A percentile compares a stretch with the other conserved stretches of the same genome.
These are phyloP conservation scores for Ganaspis sp. DNA, from an alignment of 1,140 invertebrate species.

Conservation along the genomic window DNA sequence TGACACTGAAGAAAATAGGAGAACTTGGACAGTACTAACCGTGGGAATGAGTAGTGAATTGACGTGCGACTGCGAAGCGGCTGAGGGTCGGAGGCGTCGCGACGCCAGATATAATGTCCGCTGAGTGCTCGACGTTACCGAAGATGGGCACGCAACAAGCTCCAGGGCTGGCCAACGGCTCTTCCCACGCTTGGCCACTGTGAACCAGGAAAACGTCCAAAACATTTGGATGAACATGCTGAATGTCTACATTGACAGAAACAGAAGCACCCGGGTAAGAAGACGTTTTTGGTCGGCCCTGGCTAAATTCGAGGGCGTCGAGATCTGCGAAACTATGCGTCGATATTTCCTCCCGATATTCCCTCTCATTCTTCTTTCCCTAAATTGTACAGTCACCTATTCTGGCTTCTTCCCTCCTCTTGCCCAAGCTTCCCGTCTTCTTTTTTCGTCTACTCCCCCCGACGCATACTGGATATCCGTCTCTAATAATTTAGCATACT, in stretches of 20 bases:
- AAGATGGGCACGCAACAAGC: slow-evolving; percentile 73
- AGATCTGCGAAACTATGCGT: slow-evolving; percentile 9
- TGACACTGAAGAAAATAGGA: neutral
- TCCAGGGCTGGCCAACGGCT: slow-evolving; percentile 71
- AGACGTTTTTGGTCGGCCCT: slow-evolving; percentile 21
- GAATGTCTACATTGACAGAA: neutral
- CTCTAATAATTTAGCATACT: slow-evolving; percentile 8
- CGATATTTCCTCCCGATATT: slow-evolving; percentile 8
- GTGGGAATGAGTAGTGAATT: slow-evolving; percentile 67
- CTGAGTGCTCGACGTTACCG: slow-evolving; percentile 67
- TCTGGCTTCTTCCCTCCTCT: slow-evolving; percentile 17
- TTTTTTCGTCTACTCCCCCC: slow-evolving; percentile 21
- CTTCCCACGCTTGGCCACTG: slow-evolving; percentile 64
- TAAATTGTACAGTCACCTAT: slow-evolving; percentile 12
- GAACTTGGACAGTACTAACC: slow-evolving; percentile 60
- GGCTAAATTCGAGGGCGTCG: slow-evolving; percentile 5
- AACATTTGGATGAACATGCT: slow-evolving; percentile 1
- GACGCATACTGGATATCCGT: neutral
- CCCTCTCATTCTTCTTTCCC: neutral
- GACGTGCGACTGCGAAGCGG: slow-evolving; percentile 66
- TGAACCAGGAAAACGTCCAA: slow-evolving; percentile 32
- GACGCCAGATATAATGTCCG: slow-evolving; percentile 72
- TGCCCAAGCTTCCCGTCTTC: neutral
- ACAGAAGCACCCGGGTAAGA: slow-evolving; percentile 10
- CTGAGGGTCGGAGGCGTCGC: slow-evolving; percentile 67